Evolutionary conservation across 2,113 vertebrate genomes (phyloP).

Genomic region (Ictalurus furcatus): DNA sequence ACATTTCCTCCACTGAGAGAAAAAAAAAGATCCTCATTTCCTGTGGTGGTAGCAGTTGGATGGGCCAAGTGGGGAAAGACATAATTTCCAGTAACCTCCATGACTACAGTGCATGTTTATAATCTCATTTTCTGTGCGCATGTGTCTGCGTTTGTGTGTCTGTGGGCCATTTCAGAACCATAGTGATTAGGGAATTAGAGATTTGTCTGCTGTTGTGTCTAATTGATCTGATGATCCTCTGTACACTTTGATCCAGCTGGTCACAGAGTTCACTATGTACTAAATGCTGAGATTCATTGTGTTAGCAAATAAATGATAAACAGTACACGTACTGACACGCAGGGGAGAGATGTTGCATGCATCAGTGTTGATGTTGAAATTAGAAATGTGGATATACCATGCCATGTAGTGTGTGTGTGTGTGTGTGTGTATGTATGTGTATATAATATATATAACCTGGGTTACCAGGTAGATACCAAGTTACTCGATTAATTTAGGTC

Average conservation of each 20-base stretch:
- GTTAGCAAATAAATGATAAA: not conserved
- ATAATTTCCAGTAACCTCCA: constrained; percentile 41
- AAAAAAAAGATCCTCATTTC: constrained; percentile 21
- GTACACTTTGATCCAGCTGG: not conserved
- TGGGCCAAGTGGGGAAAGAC: constrained; percentile 9
- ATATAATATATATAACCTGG: not conserved
- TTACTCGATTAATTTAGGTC: not conserved
- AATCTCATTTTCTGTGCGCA: constrained; percentile 16
- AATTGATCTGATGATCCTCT: constrained; percentile 13
- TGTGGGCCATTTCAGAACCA: not conserved
- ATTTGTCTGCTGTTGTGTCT: not conserved
- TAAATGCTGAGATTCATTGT: not conserved
- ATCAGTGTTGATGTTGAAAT: not conserved
- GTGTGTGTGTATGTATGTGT: too few relatives aligned
- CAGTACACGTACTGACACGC: not conserved
- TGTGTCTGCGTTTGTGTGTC: not conserved
- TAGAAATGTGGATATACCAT: not conserved
- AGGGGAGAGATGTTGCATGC: not conserved
- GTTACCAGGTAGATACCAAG: not conserved
- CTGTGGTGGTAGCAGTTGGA: constrained; percentile 21
- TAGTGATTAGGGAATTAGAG: not conserved
- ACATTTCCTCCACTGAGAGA: constrained; percentile 6
- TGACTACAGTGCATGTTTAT: constrained; percentile 30
- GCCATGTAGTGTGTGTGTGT: not conserved
- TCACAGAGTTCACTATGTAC: not conserved